These are phyloP conservation scores for Brachypteracias leptosomus DNA, from an alignment of 2,113 vertebrate species.

Conservation along the genomic window DNA sequence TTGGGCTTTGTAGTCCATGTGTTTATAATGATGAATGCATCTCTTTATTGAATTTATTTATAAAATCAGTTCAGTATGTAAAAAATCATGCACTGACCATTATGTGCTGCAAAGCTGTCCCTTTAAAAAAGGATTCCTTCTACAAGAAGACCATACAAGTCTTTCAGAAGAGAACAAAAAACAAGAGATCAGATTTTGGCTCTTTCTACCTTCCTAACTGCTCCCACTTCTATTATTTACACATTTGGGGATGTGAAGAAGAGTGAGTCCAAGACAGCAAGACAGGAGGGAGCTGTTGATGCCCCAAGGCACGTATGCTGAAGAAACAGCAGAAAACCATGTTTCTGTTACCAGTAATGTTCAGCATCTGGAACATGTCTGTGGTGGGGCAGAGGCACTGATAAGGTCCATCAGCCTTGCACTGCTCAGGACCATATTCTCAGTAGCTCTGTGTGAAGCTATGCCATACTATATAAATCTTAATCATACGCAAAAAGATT, in stretches of 20 bases:
- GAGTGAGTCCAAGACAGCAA: not conserved
- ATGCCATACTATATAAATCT: not conserved
- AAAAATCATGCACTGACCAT: not conserved
- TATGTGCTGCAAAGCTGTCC: not conserved
- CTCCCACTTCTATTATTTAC: not conserved
- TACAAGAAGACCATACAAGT: not conserved
- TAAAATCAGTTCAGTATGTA: not conserved
- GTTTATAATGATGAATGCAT: not conserved
- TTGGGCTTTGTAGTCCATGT: not conserved
- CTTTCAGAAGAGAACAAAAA: not conserved
- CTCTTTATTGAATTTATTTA: not conserved
- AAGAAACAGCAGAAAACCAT: not conserved
- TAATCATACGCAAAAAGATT: not conserved
- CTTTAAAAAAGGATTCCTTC: not conserved
- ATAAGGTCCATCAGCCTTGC: not conserved
- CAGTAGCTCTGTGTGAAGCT: not conserved
- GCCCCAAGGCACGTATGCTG: not conserved
- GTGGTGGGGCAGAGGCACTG: not conserved
- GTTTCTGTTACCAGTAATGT: not conserved
- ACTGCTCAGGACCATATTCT: not conserved
- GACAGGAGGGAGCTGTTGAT: not conserved
- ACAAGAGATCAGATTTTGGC: not conserved
- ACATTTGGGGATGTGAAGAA: not conserved
- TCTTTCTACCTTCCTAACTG: not conserved
- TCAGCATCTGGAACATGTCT: not conserved